phyloP scores from a whole-genome alignment of 2,888 invertebrate genomes.

The Augiades crinisus region DNA sequence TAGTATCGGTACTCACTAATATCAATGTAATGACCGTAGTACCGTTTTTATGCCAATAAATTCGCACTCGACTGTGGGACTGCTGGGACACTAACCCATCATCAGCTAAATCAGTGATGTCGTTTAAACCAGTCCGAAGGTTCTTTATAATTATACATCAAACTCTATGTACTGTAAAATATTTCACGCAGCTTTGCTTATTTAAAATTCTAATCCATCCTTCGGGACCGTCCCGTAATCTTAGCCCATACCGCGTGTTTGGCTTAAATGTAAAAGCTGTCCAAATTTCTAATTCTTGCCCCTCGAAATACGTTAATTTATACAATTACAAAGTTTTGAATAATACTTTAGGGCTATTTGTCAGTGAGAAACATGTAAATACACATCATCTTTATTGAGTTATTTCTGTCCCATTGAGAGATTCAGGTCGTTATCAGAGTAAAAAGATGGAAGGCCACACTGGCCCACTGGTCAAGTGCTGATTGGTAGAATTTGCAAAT shows the following conservation, averaged over 20 bases:
- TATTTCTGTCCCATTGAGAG: too few relatives aligned
- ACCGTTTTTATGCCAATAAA: too few relatives aligned
- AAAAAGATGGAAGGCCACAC: too few relatives aligned
- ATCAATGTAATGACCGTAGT: too few relatives aligned
- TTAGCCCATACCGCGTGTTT: conserved; percentile 1
- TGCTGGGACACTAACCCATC: too few relatives aligned
- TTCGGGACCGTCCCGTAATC: conserved; percentile 13
- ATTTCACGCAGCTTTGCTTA: conserved; percentile 18
- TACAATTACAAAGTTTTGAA: conserved; percentile 21
- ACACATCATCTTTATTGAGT: too few relatives aligned
- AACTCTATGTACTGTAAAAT: conserved; percentile 12
- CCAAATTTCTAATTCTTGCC: conserved; percentile 14
- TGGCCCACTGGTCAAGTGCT: too few relatives aligned
- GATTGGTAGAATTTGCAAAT: too few relatives aligned
- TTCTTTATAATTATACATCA: not conserved
- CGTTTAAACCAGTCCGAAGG: not conserved
- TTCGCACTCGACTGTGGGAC: too few relatives aligned
- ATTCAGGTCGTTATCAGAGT: too few relatives aligned
- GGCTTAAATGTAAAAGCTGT: conserved; percentile 15
- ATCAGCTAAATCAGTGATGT: too few relatives aligned
- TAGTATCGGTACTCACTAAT: too few relatives aligned
- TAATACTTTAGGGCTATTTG: conserved; percentile 2
- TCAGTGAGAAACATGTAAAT: not conserved
- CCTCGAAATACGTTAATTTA: conserved; percentile 19
- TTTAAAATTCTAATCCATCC: conserved; percentile 27